Base-by-base conservation (phyloP, 1,140 invertebrate genomes). In the Sitobion miscanthi region DNA sequence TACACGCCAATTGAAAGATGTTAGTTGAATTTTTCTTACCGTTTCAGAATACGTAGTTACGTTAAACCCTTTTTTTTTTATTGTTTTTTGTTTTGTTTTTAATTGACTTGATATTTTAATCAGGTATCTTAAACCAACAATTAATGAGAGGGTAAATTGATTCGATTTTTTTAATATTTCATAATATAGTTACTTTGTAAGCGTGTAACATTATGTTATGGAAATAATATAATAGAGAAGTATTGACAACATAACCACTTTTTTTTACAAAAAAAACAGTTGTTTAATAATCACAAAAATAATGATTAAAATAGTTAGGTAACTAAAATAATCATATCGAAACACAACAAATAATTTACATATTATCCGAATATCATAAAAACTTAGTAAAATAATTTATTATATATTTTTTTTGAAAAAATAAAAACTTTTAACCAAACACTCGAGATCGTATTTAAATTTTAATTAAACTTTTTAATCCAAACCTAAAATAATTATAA, bases 401-500 rank as follows among this genome's bases (percentile, higher is more conserved):
- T 83, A 38, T 83, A 83, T 83, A 83, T 83, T 38, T 38, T 21
- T n/a, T 42, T n/a, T n/a, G 4, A n/a, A 77, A 77, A 69, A 77
- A 77, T 77, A 42, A 38, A 83, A 83, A 83, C 23, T 86, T 86
- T 49, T 77, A 77, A 49, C 17, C 25, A n/a, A 47, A 30, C 30
- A 49, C 49, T 87, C 30, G 30, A 49, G 47, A 49, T 87, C 86
- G 86, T 38, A 47, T 87, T 49, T n/a, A 87, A 47, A 87, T 23
- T 87, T 87, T 87, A 87, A 87, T 87, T 49, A 87, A 87, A 87
- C 47, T 87, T 87, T 49, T 87, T 49, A 87, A 49, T 87, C 45
- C 14, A 87, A n/a, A 49, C 30, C 25, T 87, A 17, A 87, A 87
- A 87, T 49, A 49, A 87, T 47, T 86, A 35, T 49, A 17, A 87